Conservation (phyloP, 2,797 vertebrate species). For the Leptoclinus maculatus region DNA sequence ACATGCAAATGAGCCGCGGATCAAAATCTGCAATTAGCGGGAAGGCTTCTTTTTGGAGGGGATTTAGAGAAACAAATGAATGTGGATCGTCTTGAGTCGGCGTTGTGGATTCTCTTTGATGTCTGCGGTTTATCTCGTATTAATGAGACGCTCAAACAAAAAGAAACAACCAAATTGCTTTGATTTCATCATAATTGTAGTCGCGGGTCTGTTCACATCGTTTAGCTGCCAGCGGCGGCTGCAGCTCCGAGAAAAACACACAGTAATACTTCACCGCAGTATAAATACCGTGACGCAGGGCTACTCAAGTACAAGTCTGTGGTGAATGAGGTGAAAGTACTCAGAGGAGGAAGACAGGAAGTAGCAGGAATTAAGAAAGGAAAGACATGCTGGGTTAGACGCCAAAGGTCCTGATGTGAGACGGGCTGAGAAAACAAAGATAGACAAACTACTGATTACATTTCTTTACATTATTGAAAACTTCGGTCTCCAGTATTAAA, state of each 20-base stretch:
- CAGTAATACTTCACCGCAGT: background rate
- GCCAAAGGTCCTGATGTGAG: too few species aligned
- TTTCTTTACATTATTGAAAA: too few species aligned
- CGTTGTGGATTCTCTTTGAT: constrained; percentile 77
- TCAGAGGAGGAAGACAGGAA: background rate
- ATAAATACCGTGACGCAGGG: background rate
- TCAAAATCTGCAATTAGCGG: constrained; percentile 67
- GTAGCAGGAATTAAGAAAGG: too few species aligned
- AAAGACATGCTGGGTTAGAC: too few species aligned
- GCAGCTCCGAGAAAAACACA: background rate
- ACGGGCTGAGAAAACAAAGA: too few species aligned
- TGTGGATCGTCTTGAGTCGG: constrained; percentile 54
- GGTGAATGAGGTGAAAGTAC: background rate
- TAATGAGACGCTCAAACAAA: constrained; percentile 77
- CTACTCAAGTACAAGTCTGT: background rate
- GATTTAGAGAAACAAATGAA: constrained; percentile 80
- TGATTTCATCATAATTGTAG: constrained; percentile 74
- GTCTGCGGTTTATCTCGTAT: constrained; percentile 67
- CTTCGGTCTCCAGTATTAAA: too few species aligned
- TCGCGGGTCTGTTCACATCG: constrained; percentile 18
- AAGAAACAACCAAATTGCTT: constrained; percentile 67
- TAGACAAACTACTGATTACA: too few species aligned
- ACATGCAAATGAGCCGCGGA: constrained; percentile 65
- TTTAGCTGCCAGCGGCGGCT: constrained; percentile 26
- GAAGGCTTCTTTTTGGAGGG: constrained; percentile 12